These are phyloP conservation scores for Stigmatopora nigra DNA, from an alignment of 2,113 vertebrate species.

Conservation along the genomic window DNA sequence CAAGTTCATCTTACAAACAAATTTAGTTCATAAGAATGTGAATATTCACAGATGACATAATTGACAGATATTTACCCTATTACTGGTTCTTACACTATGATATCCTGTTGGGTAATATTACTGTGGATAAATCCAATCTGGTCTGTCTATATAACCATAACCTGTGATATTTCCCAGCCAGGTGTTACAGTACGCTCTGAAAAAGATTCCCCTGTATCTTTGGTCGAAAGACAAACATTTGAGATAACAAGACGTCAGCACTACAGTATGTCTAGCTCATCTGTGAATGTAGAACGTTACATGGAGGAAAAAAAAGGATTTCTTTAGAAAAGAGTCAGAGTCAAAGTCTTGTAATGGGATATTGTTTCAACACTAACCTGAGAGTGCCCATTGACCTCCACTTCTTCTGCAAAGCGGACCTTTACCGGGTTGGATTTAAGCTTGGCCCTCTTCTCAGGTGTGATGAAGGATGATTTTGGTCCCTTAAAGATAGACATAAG, in stretches of 20 bases:
- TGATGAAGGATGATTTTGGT: constrained; percentile 94
- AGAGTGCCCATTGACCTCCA: constrained; percentile 85
- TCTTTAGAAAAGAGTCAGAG: not conserved
- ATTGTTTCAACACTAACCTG: constrained; percentile 70
- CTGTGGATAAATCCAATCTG: not conserved
- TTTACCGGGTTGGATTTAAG: constrained; percentile 90
- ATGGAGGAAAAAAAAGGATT: too few species aligned
- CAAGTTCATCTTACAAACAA: not conserved
- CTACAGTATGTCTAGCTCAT: not conserved
- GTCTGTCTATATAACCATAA: not conserved
- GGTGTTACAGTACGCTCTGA: not conserved
- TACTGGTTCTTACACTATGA: not conserved
- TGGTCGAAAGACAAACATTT: not conserved
- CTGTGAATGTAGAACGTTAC: not conserved
- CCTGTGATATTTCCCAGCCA: not conserved
- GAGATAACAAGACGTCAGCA: not conserved
- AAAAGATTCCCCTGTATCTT: not conserved
- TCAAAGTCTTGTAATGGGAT: not conserved
- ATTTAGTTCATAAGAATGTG: not conserved
- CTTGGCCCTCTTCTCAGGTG: constrained; percentile 90
- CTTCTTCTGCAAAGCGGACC: constrained; percentile 92
- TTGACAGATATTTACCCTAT: not conserved
- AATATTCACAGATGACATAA: not conserved
- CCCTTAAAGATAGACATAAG: constrained; percentile 69
- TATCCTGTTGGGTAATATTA: not conserved